phyloP scores from a whole-genome alignment of 1,140 invertebrate species.

The Ooceraea biroi region DNA sequence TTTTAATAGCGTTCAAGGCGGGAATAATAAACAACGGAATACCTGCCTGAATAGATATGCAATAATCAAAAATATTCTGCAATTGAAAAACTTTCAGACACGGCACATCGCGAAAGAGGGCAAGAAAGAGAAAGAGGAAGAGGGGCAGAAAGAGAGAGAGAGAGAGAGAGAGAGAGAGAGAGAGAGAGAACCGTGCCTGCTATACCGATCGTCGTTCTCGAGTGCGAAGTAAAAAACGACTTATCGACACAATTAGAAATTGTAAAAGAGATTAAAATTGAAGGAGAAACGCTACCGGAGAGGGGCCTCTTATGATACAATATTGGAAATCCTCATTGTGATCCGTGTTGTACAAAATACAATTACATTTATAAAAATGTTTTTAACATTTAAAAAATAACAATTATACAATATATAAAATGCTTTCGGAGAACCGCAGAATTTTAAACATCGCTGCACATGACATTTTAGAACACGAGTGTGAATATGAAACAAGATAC shows the following conservation, averaged over 20 bases:
- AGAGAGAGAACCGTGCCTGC: neutral
- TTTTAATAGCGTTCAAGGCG: slow-evolving; percentile 65
- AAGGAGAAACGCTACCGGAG: too few relatives aligned
- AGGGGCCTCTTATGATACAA: too few relatives aligned
- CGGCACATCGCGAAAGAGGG: neutral
- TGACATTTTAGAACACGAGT: neutral
- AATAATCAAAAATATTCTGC: slow-evolving; percentile 55
- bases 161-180: neutral
- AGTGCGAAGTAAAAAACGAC: neutral
- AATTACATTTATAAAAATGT: neutral
- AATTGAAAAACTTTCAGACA: slow-evolving; percentile 51
- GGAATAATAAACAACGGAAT: slow-evolving; percentile 61
- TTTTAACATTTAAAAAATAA: neutral
- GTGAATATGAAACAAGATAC: neutral
- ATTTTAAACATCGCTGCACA: neutral
- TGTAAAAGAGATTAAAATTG: neutral
- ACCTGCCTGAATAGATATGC: slow-evolving; percentile 16
- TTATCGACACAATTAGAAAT: neutral
- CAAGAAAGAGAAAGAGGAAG: neutral
- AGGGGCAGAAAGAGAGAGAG: neutral
- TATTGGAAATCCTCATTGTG: too few relatives aligned
- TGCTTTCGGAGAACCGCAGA: too few relatives aligned
- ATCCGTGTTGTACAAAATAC: too few relatives aligned
- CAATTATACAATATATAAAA: neutral
- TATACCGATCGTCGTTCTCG: neutral